A percentile compares a stretch with the other conserved stretches of the same genome.
Conservation (phyloP, 2,888 invertebrate genomes). For the Drosophila ustulata region DNA sequence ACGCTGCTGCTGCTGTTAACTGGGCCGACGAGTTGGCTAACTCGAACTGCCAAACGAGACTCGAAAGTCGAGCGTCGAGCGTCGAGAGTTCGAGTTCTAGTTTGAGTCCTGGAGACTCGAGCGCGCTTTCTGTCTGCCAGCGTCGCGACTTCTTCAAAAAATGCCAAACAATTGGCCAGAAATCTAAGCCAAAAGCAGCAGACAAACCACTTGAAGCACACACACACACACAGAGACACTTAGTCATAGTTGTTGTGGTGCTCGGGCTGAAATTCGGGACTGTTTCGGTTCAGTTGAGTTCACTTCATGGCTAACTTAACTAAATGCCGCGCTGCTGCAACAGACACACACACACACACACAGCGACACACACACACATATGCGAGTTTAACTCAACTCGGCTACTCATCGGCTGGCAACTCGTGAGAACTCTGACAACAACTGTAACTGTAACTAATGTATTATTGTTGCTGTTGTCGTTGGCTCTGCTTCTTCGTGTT, state of each 20-base stretch:
- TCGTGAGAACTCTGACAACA: slow-evolving; percentile 70
- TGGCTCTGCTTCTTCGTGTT: background rate
- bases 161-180: slow-evolving; percentile 74
- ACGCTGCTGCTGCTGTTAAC: slow-evolving; percentile 47
- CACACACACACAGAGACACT: slow-evolving; percentile 17
- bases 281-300: slow-evolving; percentile 82
- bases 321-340: slow-evolving; percentile 78
- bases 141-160: slow-evolving; percentile 68
- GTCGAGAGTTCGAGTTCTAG: background rate
- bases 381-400: slow-evolving; percentile 65
- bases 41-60: slow-evolving; percentile 38
- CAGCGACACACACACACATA: slow-evolving; percentile 22
- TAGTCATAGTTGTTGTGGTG: slow-evolving; percentile 57
- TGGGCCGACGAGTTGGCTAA: slow-evolving; percentile 58
- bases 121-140: slow-evolving; percentile 50
- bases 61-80: slow-evolving; percentile 13
- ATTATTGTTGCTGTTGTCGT: slow-evolving; percentile 38
- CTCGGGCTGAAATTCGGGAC: slow-evolving; percentile 67
- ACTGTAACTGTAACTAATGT: slow-evolving; percentile 61
- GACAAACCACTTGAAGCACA: slow-evolving; percentile 72
- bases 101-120: slow-evolving; percentile 30
- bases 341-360: slow-evolving; percentile 47
- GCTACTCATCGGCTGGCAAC: slow-evolving; percentile 68
- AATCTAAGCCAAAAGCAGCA: slow-evolving; percentile 69
- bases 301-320: slow-evolving; percentile 83